These are phyloP conservation scores for Oceanites oceanicus DNA, from an alignment of 2,113 vertebrate genomes.

Conservation along the genomic window DNA sequence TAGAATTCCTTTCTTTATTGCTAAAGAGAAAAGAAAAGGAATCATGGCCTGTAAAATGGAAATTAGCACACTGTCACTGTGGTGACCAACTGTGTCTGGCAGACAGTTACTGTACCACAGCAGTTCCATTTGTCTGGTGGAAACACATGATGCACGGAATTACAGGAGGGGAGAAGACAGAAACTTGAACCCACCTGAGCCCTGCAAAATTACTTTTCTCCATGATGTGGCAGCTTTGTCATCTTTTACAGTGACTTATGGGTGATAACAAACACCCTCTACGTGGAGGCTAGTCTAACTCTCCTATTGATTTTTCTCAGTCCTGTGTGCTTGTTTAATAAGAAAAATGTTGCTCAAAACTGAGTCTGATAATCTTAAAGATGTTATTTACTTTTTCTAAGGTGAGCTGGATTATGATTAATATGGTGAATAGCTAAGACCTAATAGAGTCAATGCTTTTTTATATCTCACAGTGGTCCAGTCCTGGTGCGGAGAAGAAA, in stretches of 20 bases:
- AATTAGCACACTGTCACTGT: not conserved
- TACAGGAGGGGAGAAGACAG: not conserved
- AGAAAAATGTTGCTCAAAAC: slow-evolving; percentile 75
- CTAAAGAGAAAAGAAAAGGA: not conserved
- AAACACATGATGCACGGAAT: not conserved
- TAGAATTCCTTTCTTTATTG: not conserved
- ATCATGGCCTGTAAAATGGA: not conserved
- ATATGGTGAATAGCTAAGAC: slow-evolving; percentile 67
- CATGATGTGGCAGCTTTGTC: slow-evolving; percentile 57
- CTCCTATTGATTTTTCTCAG: slow-evolving; percentile 62
- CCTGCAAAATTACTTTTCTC: slow-evolving; percentile 56
- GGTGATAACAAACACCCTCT: slow-evolving; percentile 38
- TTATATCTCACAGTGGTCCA: not conserved
- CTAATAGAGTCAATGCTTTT: slow-evolving; percentile 67
- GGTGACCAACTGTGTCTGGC: slow-evolving; percentile 1
- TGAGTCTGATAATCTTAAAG: slow-evolving; percentile 71
- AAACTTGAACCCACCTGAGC: slow-evolving; percentile 13
- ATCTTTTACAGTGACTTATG: slow-evolving; percentile 41
- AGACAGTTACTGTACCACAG: not conserved
- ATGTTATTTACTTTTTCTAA: slow-evolving; percentile 80
- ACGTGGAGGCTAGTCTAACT: not conserved
- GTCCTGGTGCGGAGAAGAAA: not conserved
- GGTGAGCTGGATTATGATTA: slow-evolving; percentile 79
- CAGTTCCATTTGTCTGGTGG: slow-evolving; percentile 5
- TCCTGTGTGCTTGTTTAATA: slow-evolving; percentile 64